Evolutionary conservation across 2,797 vertebrate species (phyloP).

Genomic region (Austrolebias charrua): DNA sequence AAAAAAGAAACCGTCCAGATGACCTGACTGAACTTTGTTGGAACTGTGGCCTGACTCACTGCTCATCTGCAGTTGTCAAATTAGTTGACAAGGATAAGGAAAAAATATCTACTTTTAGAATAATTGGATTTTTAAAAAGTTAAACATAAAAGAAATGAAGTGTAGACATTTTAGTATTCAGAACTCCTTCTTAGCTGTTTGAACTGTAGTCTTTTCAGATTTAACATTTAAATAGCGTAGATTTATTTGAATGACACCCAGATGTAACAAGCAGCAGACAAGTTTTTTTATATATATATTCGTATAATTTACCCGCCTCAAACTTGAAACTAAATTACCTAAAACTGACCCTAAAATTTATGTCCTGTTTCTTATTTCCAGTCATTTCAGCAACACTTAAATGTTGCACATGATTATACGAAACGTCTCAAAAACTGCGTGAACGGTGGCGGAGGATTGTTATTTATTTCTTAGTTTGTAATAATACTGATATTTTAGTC

Average conservation of each 20-base stretch:
- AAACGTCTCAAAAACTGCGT: conserved; percentile 59
- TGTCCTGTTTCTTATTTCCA: conserved; percentile 40
- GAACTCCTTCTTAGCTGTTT: conserved; percentile 24
- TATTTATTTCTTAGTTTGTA: conserved; percentile 97
- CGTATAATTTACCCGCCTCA: conserved; percentile 68
- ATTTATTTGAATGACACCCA: conserved; percentile 38
- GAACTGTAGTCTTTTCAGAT: conserved; percentile 30
- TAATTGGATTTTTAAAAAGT: conserved; percentile 21
- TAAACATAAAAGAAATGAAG: conserved; percentile 31
- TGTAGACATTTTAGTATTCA: conserved; percentile 31
- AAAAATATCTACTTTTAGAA: conserved; percentile 45
- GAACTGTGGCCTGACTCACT: background rate
- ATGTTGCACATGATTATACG: conserved; percentile 74
- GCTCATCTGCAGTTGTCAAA: conserved; percentile 31
- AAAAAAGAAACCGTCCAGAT: too few species aligned
- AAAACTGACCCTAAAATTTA: conserved; percentile 62
- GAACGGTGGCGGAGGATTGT: conserved; percentile 70
- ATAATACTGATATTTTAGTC: conserved; percentile 95
- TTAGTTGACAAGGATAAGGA: conserved; percentile 18
- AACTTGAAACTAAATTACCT: conserved; percentile 76
- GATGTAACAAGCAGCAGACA: conserved; percentile 46
- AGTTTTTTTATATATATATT: conserved; percentile 2
- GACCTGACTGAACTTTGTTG: too few species aligned
- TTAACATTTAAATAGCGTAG: conserved; percentile 33
- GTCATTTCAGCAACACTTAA: conserved; percentile 58